Evolutionary conservation across 2,888 invertebrate genomes (phyloP).

Genomic region (Pemphredon lugubris): DNA sequence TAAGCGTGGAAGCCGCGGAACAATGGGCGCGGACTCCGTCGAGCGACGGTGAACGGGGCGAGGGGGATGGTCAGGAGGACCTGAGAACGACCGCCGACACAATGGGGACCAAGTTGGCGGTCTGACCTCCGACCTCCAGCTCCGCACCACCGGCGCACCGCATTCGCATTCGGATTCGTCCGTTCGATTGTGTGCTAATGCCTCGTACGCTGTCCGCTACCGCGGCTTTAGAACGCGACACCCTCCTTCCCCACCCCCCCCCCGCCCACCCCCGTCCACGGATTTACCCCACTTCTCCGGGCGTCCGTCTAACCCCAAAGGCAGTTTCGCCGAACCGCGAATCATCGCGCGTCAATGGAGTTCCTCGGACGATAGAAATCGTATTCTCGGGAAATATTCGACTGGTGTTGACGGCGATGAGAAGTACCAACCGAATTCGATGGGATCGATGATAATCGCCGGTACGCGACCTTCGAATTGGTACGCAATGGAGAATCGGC

Average conservation of each 20-base stretch:
- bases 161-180: constrained; percentile 77
- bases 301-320: too few species aligned
- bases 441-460: too few species aligned
- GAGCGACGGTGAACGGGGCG: constrained; percentile 25
- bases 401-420: too few species aligned
- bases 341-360: too few species aligned
- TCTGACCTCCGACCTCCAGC: constrained; percentile 78
- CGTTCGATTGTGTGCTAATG: constrained; percentile 81
- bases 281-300: neutral
- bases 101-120: constrained; percentile 79
- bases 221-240: constrained; percentile 50
- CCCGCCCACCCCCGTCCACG: neutral
- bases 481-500: too few species aligned
- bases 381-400: too few species aligned
- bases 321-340: too few species aligned
- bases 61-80: constrained; percentile 56
- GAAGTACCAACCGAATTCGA: too few species aligned
- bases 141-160: constrained; percentile 64
- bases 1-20: constrained; percentile 79
- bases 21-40: constrained; percentile 74
- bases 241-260: constrained; percentile 15
- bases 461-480: too few species aligned
- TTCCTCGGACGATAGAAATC: too few species aligned
- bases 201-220: constrained; percentile 67
- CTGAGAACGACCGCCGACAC: constrained; percentile 77